Conservation (phyloP, 1,140 invertebrate species). For the Pentalonia nigronervosa region DNA sequence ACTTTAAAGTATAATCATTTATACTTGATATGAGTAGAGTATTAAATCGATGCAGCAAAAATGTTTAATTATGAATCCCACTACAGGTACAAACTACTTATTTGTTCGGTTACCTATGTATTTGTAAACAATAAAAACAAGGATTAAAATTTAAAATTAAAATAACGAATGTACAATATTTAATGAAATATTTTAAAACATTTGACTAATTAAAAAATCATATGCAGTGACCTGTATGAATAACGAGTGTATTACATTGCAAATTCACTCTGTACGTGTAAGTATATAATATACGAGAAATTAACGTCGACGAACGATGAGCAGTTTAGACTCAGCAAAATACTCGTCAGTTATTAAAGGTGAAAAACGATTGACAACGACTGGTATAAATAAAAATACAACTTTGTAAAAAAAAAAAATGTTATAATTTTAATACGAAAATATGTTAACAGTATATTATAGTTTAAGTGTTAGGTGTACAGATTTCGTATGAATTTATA, state of each 20-base stretch:
- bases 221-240: not conserved
- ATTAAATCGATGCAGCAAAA: too few relatives aligned
- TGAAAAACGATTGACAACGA: not conserved
- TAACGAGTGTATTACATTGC: not conserved
- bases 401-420: slow-evolving; percentile 7
- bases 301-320: not conserved
- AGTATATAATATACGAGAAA: not conserved
- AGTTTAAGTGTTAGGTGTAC: not conserved
- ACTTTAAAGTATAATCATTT: too few relatives aligned
- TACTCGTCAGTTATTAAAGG: not conserved
- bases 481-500: not conserved
- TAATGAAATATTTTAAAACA: not conserved
- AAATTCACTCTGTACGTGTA: not conserved
- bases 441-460: slow-evolving; percentile 30
- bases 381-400: not conserved
- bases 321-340: not conserved
- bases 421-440: slow-evolving; percentile 35
- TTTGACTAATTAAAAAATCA: not conserved
- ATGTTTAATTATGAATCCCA: not conserved
- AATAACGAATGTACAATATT: not conserved
- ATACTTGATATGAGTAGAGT: too few relatives aligned
- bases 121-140: not conserved
- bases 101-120: not conserved
- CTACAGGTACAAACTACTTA: not conserved
- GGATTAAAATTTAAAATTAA: not conserved